Evolutionary conservation across 2,888 invertebrate genomes (phyloP).

Genomic region (Synergus umbraculus): DNA sequence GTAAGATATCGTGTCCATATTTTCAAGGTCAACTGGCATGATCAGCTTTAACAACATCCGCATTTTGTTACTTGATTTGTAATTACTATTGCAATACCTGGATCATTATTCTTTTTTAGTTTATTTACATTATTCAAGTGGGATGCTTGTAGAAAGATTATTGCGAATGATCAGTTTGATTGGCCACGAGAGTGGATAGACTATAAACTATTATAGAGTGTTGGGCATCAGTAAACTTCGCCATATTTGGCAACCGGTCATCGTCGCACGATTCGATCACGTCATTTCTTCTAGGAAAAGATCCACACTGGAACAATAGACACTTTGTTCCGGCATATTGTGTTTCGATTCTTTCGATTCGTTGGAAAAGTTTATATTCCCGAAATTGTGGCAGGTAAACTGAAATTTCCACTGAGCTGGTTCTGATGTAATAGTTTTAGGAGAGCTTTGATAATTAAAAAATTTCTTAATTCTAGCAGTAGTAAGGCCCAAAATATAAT

Average conservation of each 20-base stretch:
- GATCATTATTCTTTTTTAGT: not conserved
- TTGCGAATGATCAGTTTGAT: slow-evolving; percentile 9
- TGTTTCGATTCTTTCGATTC: slow-evolving; percentile 21
- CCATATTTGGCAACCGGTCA: slow-evolving; percentile 15
- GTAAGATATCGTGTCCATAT: slow-evolving; percentile 67
- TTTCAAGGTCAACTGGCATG: slow-evolving; percentile 74
- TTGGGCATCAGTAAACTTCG: not conserved
- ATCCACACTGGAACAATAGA: slow-evolving; percentile 1
- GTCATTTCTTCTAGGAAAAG: slow-evolving; percentile 13
- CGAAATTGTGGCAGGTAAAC: not conserved
- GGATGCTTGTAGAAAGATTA: slow-evolving; percentile 3
- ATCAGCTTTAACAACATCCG: not conserved
- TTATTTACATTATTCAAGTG: not conserved
- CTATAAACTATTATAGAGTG: not conserved
- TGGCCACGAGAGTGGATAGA: not conserved
- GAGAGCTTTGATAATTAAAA: not conserved
- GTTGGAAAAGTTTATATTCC: slow-evolving; percentile 21
- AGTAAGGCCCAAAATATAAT: not conserved
- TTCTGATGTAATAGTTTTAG: not conserved
- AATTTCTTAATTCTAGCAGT: not conserved
- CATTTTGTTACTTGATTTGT: slow-evolving; percentile 25
- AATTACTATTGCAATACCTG: slow-evolving; percentile 1
- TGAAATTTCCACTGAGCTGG: not conserved
- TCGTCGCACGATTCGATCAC: slow-evolving; percentile 1
- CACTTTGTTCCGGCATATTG: slow-evolving; percentile 13